These are phyloP conservation scores for Gibbula magus DNA, from an alignment of 2,888 invertebrate species.

Conservation along the genomic window DNA sequence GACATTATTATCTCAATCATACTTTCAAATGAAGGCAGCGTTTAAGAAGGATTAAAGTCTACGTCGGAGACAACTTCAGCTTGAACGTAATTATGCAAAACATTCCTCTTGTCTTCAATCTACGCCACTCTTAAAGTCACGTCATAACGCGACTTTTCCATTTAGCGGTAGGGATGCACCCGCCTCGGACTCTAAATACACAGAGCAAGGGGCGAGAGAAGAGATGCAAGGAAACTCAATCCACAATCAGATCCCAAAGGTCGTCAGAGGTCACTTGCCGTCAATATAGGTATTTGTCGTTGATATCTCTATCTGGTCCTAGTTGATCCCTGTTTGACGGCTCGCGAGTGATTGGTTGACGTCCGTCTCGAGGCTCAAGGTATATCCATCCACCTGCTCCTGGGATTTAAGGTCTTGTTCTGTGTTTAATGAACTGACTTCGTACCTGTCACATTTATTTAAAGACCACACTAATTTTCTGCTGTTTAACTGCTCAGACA, in stretches of 20 bases:
- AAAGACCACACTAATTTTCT: slow-evolving; percentile 24
- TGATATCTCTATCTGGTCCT: slow-evolving; percentile 24
- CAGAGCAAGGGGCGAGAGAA: background rate
- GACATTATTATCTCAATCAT: no score
- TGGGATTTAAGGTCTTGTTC: background rate
- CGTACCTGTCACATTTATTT: slow-evolving; percentile 21
- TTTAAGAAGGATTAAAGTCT: background rate
- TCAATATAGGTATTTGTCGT: slow-evolving; percentile 25
- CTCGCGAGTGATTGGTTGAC: slow-evolving; percentile 8
- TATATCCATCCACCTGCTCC: slow-evolving; percentile 1
- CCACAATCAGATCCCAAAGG: background rate
- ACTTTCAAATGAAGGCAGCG: no score
- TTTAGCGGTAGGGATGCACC: slow-evolving; percentile 2
- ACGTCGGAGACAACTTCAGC: background rate
- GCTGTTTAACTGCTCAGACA: slow-evolving; percentile 16
- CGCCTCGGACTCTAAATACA: background rate
- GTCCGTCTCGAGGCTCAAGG: background rate
- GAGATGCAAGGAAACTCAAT: slow-evolving; percentile 12
- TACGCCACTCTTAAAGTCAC: slow-evolving; percentile 2
- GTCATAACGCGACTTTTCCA: slow-evolving; percentile 14
- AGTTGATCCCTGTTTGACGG: background rate
- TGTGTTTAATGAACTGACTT: slow-evolving; percentile 13
- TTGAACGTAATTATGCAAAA: background rate
- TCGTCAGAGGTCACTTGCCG: slow-evolving; percentile 2
- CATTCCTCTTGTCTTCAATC: background rate